Conservation (phyloP, 1,140 invertebrate species). For the Belonocnema kinseyi region DNA sequence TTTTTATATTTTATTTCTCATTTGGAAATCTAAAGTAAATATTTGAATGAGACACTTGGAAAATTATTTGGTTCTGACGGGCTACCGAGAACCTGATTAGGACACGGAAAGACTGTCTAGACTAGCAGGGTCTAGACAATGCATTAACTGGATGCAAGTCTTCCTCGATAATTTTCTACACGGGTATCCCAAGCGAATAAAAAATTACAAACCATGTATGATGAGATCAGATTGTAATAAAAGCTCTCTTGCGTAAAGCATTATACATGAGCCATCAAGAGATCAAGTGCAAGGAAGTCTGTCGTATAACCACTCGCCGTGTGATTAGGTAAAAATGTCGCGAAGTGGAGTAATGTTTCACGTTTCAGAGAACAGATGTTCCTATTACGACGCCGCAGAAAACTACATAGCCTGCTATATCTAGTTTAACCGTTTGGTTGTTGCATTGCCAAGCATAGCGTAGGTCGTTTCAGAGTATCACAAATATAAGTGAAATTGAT, state of each 20-base stretch:
- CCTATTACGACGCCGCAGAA: background rate
- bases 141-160: no score
- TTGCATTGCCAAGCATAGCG: background rate
- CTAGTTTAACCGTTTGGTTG: background rate
- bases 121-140: no score
- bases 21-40: no score
- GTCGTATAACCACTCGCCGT: background rate
- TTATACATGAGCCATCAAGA: background rate
- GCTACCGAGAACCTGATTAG: no score
- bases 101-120: no score
- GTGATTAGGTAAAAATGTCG: constrained; percentile 20
- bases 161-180: no score
- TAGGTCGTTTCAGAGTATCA: no score
- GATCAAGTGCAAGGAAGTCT: constrained; percentile 18
- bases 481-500: background rate
- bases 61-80: no score
- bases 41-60: no score
- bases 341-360: constrained; percentile 9
- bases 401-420: background rate
- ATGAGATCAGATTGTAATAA: background rate
- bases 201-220: background rate
- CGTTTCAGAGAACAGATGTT: constrained; percentile 15
- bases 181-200: background rate
- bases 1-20: no score
- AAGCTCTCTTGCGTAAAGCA: background rate